Conservation (phyloP, 2,888 invertebrate genomes). For the Malthinus flaveolus region DNA sequence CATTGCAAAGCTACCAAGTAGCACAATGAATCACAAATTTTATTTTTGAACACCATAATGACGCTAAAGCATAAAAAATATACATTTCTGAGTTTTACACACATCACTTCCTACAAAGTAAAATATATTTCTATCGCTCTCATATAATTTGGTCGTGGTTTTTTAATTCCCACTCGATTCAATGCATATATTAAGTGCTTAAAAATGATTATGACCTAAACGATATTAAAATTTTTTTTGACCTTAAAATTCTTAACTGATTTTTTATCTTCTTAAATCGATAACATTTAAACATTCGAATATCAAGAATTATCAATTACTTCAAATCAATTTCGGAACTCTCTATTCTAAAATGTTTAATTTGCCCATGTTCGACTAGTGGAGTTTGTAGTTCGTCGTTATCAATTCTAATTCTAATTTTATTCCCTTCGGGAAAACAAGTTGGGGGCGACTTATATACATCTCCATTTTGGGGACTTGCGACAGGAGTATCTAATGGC, state of each 20-base stretch:
- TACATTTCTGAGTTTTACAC: no score
- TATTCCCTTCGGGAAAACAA: slow-evolving; percentile 66
- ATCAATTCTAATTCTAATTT: slow-evolving; percentile 72
- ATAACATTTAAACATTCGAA: no score
- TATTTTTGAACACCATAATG: no score
- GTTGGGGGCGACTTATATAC: slow-evolving; percentile 56
- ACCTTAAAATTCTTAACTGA: background rate
- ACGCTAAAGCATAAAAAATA: no score
- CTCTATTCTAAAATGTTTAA: slow-evolving; percentile 51
- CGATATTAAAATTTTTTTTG: background rate
- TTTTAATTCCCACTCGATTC: no score
- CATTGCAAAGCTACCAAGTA: no score
- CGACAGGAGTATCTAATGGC: slow-evolving; percentile 59
- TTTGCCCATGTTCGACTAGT: slow-evolving; percentile 63
- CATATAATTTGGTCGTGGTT: no score
- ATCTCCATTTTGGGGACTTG: slow-evolving; percentile 56
- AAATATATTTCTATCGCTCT: no score
- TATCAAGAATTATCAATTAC: slow-evolving; percentile 21
- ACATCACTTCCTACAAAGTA: no score
- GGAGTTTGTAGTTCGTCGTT: slow-evolving; percentile 70
- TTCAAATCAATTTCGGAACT: slow-evolving; percentile 51
- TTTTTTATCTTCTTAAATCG: slow-evolving; percentile 1
- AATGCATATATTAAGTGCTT: no score
- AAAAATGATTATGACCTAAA: no score
- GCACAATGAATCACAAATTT: no score